phyloP scores from a whole-genome alignment of 2,888 invertebrate genomes.

The Timandra comae region DNA sequence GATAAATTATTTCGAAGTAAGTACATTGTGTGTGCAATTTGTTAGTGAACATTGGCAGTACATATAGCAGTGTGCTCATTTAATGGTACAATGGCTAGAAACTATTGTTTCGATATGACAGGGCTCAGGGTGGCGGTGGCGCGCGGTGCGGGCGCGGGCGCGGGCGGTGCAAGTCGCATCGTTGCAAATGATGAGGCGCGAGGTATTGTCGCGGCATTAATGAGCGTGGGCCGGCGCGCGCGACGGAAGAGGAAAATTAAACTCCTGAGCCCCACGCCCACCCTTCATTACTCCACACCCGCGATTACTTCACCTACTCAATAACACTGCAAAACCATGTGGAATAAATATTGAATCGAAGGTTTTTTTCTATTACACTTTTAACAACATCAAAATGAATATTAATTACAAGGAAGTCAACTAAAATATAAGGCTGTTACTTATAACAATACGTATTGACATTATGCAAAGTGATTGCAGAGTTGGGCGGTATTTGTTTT shows the following conservation, averaged over 20 bases:
- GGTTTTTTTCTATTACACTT: too few relatives aligned
- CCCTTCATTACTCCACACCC: conserved; percentile 66
- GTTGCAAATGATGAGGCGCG: conserved; percentile 63
- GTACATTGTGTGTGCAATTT: too few relatives aligned
- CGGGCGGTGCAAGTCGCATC: conserved; percentile 16
- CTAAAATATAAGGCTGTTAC: too few relatives aligned
- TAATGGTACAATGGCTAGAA: conserved; percentile 18
- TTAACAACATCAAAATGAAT: too few relatives aligned
- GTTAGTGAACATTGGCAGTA: too few relatives aligned
- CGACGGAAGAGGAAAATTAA: conserved; percentile 77
- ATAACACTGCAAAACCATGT: too few relatives aligned
- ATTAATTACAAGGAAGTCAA: too few relatives aligned
- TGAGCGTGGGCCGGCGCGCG: conserved; percentile 52
- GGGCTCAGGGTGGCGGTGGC: too few relatives aligned
- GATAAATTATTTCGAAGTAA: too few relatives aligned
- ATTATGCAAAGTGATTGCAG: conserved; percentile 20
- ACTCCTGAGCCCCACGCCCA: conserved; percentile 66
- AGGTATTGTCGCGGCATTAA: conserved; percentile 66
- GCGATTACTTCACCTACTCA: conserved; percentile 47
- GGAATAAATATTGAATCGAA: too few relatives aligned
- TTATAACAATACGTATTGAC: too few relatives aligned
- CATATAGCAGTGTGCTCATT: conserved; percentile 15
- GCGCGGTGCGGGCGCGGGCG: conserved; percentile 6
- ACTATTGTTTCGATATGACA: conserved; percentile 27
- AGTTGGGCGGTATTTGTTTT: conserved; percentile 43